Evolutionary conservation across 2,797 vertebrate genomes (phyloP).

Genomic region (Mus minutoides): DNA sequence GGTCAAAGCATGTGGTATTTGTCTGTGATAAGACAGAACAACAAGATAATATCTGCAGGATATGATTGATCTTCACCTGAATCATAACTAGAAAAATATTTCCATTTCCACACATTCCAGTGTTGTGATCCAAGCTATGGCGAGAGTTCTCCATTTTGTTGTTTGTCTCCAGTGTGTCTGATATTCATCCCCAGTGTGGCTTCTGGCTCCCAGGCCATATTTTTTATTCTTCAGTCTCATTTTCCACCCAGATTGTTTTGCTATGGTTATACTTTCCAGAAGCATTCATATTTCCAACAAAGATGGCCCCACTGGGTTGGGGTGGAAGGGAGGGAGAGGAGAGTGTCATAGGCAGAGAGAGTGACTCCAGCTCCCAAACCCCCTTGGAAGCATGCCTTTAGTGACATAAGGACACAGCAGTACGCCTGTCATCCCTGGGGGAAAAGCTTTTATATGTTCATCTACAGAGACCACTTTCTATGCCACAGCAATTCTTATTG

Average conservation of each 20-base stretch:
- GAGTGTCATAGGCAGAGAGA: background rate
- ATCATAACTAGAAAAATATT: constrained; percentile 16
- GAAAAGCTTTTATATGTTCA: background rate
- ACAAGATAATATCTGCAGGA: background rate
- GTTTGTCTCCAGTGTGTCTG: background rate
- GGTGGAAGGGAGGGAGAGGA: background rate
- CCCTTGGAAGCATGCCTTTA: background rate
- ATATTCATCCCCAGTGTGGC: constrained; percentile 25
- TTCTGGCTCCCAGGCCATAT: background rate
- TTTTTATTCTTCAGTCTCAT: constrained; percentile 33
- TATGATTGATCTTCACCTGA: background rate
- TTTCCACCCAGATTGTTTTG: constrained; percentile 10
- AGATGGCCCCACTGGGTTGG: background rate
- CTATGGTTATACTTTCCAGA: background rate
- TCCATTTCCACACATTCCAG: background rate
- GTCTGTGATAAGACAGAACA: background rate
- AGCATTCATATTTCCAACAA: background rate
- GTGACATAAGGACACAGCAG: no score
- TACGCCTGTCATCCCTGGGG: background rate
- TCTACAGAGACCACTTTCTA: background rate
- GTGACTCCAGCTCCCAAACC: no score
- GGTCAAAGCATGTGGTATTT: background rate
- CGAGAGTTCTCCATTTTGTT: background rate
- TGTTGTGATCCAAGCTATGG: background rate
- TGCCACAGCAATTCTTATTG: background rate